Percentiles rank a stretch among this genome's conserved stretches.
These are phyloP conservation scores for Aphaenogaster ashmeadi DNA, from an alignment of 1,140 invertebrate genomes.

Conservation along the genomic window DNA sequence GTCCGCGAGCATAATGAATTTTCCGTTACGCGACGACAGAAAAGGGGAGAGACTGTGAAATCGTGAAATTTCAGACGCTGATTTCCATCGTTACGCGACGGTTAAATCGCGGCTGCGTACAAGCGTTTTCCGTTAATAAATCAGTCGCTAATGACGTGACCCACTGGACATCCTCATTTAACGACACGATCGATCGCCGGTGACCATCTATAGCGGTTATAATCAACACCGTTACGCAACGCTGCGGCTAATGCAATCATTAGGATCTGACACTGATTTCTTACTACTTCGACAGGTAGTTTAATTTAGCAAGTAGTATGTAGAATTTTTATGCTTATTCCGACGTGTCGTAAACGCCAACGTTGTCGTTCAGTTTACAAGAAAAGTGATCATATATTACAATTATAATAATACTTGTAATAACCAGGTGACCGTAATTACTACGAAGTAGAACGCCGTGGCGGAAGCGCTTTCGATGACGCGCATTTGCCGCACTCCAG, in stretches of 20 bases:
- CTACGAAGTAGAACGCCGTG: conserved; percentile 12
- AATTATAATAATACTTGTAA: not conserved
- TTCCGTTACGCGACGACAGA: not conserved
- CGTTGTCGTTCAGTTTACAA: not conserved
- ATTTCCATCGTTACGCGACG: conserved; percentile 22
- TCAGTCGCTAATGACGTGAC: conserved; percentile 45
- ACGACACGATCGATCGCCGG: conserved; percentile 37
- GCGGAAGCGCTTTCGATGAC: conserved; percentile 60
- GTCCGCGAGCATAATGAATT: conserved; percentile 43
- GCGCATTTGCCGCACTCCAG: conserved; percentile 45
- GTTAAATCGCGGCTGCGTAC: conserved; percentile 41
- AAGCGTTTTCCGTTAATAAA: conserved; percentile 58
- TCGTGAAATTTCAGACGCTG: conserved; percentile 37
- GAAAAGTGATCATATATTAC: conserved; percentile 19
- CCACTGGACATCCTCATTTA: conserved; percentile 46
- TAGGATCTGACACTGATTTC: not conserved
- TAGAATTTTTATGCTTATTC: not conserved
- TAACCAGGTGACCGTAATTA: conserved; percentile 39
- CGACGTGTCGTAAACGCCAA: not conserved
- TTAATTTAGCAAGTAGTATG: not conserved
- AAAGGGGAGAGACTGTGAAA: conserved; percentile 17
- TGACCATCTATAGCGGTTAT: conserved; percentile 17
- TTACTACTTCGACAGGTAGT: not conserved
- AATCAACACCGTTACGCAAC: conserved; percentile 28
- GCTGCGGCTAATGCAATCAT: conserved; percentile 12